Evolutionary conservation across 1,140 invertebrate genomes (phyloP).

Genomic region (Galendromus occidentalis): DNA sequence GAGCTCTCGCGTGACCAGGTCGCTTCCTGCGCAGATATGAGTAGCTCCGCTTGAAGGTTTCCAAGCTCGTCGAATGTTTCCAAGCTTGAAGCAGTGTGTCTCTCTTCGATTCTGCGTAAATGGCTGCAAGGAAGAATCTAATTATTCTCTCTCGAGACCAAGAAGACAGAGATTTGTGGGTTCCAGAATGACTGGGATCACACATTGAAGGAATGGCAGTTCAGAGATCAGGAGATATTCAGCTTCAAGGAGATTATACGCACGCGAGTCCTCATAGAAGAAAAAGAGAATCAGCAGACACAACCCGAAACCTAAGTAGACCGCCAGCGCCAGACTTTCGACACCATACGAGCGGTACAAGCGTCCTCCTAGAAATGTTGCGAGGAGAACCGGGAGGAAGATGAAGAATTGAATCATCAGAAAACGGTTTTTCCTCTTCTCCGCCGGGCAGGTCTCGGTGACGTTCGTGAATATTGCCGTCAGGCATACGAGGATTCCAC

Average conservation of each 20-base stretch:
- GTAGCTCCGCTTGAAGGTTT: background rate
- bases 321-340: background rate
- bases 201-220: too few relatives aligned
- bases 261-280: background rate
- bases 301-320: background rate
- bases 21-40: background rate
- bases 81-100: background rate
- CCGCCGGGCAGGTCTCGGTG: background rate
- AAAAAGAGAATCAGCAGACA: background rate
- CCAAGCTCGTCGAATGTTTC: background rate
- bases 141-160: too few relatives aligned
- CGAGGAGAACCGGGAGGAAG: background rate
- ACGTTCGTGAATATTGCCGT: background rate
- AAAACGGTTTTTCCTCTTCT: background rate
- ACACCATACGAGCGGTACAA: background rate
- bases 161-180: too few relatives aligned
- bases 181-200: too few relatives aligned
- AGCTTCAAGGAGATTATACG: too few relatives aligned
- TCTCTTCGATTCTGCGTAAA: background rate
- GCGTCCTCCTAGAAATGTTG: background rate
- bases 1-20: background rate
- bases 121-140: background rate
- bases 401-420: conserved; percentile 7
- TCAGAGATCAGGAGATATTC: too few relatives aligned
- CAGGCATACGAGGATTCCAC: background rate